Evolutionary conservation across 1,140 invertebrate genomes (phyloP), one percentile per base, ranked within the genome.

Genomic region (Alviniconcha marisindica): DNA sequence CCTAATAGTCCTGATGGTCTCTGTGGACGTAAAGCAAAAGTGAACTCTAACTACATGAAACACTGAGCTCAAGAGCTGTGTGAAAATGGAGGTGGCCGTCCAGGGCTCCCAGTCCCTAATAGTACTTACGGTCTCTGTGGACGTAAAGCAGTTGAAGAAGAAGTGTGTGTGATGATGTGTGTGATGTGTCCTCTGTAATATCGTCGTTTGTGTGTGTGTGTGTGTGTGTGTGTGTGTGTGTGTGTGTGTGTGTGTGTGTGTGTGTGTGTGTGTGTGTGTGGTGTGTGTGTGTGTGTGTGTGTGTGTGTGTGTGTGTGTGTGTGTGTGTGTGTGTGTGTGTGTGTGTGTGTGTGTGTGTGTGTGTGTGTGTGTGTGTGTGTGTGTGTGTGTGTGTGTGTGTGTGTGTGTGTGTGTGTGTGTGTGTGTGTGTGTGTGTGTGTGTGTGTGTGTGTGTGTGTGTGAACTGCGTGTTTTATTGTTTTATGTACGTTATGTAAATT

Each of bases 271-370:
- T 42, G 36, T 42, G 38, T 74, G 42, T 48, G 71, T 66, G 12
- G 66, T 42, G 42, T 42, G 40, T 74, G 42, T 74, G 38, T 74
- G 38, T 42, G 21, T 74, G 38, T 74, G 44, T 48, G 44, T 77
- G 42, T 51, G 42, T 31, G 42, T 77, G n/a, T 51, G 42, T 24
- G 74, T 77, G 74, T 77, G 74, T 31, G 74, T 77, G 74, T 51
- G 48, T 51, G 74, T 51, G 48, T 2, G 74, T 31, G 28, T 77
- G 48, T 51, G 44, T 54, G 42, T 31, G 44, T 77, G 74, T 28
- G 74, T 77, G 42, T 77, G 33, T 77, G 74, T 51, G 42, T 48
- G 42, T 77, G 74, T 14, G 44, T 48, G 73, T 76, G 12, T 66
- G 31, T 7, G 60, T 66, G 31, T 66, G 60, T n/a, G 60, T n/a